phyloP scores from a whole-genome alignment of 1,140 invertebrate species.

The Phocides pigmalion region DNA sequence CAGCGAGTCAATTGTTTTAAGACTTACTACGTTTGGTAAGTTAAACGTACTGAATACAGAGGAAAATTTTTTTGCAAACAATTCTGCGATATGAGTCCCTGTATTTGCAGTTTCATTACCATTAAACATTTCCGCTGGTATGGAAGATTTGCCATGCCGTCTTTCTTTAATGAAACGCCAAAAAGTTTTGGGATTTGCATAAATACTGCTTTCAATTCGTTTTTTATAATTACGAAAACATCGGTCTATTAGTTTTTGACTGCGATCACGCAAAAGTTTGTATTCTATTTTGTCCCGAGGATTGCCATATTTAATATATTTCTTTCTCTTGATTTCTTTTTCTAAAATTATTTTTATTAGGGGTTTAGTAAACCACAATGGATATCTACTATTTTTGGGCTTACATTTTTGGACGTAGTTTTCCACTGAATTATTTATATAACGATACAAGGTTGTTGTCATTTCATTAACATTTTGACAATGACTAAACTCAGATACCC shows the following conservation, averaged over 20 bases:
- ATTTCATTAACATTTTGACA: slow-evolving; percentile 8
- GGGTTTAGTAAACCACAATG: slow-evolving; percentile 8
- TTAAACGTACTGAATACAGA: background rate
- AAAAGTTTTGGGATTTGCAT: slow-evolving; percentile 1
- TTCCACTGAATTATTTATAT: background rate
- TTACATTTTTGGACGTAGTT: background rate
- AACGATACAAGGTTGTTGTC: background rate
- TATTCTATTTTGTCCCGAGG: slow-evolving; percentile 20
- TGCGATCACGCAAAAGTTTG: slow-evolving; percentile 21
- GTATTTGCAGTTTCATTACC: background rate
- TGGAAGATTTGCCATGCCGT: background rate
- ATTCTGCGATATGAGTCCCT: background rate
- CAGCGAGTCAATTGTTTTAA: background rate
- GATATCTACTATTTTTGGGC: background rate
- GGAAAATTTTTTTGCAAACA: slow-evolving; percentile 6
- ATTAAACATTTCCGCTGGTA: background rate
- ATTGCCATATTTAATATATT: slow-evolving; percentile 16
- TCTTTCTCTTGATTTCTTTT: slow-evolving; percentile 19
- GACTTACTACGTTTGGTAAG: background rate
- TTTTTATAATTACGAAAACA: slow-evolving; percentile 14
- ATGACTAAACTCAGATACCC: background rate
- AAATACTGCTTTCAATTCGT: background rate
- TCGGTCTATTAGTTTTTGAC: background rate
- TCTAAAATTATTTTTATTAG: slow-evolving; percentile 13
- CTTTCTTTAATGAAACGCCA: slow-evolving; percentile 13